These are phyloP conservation scores for Pollenia angustigena DNA, from an alignment of 2,888 invertebrate species.

Conservation along the genomic window DNA sequence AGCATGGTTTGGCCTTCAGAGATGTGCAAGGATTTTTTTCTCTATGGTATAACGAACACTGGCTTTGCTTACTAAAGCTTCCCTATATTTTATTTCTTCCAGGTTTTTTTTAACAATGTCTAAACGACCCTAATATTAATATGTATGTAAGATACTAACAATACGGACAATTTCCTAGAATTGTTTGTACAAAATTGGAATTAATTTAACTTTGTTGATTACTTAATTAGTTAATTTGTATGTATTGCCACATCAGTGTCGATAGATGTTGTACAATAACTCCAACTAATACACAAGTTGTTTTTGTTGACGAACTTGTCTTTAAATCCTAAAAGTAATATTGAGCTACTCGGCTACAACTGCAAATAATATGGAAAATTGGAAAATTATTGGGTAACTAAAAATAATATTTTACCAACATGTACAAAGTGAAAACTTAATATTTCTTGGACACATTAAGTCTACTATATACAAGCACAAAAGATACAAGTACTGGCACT, in stretches of 20 bases:
- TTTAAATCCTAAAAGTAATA: background rate
- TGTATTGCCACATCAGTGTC: slow-evolving; percentile 37
- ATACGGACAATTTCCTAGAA: slow-evolving; percentile 65
- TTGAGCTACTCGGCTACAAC: slow-evolving; percentile 13
- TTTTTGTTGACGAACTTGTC: slow-evolving; percentile 24
- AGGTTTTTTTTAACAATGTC: too few species aligned
- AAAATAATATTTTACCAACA: slow-evolving; percentile 48
- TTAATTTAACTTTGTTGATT: slow-evolving; percentile 75
- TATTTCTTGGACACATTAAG: background rate
- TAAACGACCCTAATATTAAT: background rate
- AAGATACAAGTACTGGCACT: too few species aligned
- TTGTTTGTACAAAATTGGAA: slow-evolving; percentile 70
- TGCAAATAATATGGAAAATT: slow-evolving; percentile 18
- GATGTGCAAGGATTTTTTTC: too few species aligned
- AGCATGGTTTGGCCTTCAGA: too few species aligned
- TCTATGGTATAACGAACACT: too few species aligned
- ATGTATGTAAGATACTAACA: slow-evolving; percentile 17
- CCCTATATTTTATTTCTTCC: too few species aligned
- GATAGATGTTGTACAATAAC: slow-evolving; percentile 14
- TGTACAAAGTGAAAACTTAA: slow-evolving; percentile 10
- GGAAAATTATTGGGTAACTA: slow-evolving; percentile 57
- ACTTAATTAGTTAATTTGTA: slow-evolving; percentile 75
- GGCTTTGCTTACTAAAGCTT: too few species aligned
- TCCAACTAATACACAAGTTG: background rate
- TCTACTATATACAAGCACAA: background rate